A percentile compares a stretch with the other conserved stretches of the same genome.
These are phyloP conservation scores for Rhyacophila brunnea DNA, from an alignment of 1,140 invertebrate species.

Conservation along the genomic window DNA sequence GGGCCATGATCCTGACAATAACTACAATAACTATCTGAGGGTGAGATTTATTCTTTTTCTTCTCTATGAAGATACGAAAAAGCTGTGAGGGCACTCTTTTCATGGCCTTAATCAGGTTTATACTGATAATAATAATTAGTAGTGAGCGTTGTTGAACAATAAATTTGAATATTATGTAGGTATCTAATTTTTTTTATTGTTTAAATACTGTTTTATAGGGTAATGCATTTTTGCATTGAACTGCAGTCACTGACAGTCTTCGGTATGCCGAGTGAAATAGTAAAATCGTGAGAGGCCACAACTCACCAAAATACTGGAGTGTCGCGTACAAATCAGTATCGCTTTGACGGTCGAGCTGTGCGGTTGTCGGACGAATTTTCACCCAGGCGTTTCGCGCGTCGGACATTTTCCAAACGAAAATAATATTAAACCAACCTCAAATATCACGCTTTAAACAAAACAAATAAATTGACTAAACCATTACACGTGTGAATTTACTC, in stretches of 20 bases:
- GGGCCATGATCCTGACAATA: no score
- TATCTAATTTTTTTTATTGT: no score
- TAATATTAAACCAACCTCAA: not conserved
- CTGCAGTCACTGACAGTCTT: conserved; percentile 7
- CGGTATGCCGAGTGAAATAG: conserved; percentile 13
- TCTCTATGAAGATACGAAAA: no score
- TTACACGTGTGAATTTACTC: not conserved
- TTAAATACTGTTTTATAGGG: no score
- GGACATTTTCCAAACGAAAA: not conserved
- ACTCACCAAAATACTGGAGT: conserved; percentile 21
- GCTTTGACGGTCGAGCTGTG: conserved; percentile 9
- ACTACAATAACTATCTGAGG: no score
- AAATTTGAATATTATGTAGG: no score
- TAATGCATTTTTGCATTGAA: not conserved
- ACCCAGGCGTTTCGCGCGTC: not conserved
- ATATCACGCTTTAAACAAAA: no score
- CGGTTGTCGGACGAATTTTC: conserved; percentile 4
- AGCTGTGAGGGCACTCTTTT: no score
- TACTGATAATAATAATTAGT: no score
- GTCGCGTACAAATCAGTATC: conserved; percentile 23
- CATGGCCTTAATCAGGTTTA: no score
- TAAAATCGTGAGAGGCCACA: conserved; percentile 12
- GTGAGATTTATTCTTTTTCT: no score
- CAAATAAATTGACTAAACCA: not conserved
- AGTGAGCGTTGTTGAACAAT: no score